Base-by-base conservation (phyloP, 2,888 invertebrate species). In the Drosophila incognita region DNA sequence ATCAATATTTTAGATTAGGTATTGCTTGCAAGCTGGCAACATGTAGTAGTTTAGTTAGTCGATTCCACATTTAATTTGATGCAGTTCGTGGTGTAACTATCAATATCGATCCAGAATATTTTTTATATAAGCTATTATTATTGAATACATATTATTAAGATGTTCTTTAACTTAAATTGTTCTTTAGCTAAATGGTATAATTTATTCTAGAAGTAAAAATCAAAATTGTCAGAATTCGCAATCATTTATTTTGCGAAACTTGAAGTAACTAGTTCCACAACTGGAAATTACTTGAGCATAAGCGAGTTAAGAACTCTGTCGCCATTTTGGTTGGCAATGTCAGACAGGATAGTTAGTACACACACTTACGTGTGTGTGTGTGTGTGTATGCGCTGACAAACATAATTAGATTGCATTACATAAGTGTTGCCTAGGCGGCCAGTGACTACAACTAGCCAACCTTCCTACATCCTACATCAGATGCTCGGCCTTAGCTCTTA, bases 321-420 rank as follows among this genome's bases (percentile, higher is more conserved):
- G 79, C 75, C 82, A 87, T 87, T 77, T 85, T 75, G 74, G 65
- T 76, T 46, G 68, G 46, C 53, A 65, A 46, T 57, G 60, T 58
- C 68, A 69, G 66, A 67, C 56, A 65, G n/a, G 29, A 65, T 59
- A 64, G 69, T 42, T 59, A 54, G 36, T 5, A 53, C 58, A 61
- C 71, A 58, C 46, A 72, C 72, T 57, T 13, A n/a, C 40, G 7
- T 13, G 21, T n/a, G 40, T 38, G 38, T 38, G 38, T 40, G 5
- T 42, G 11, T 21, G 21, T 46, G 15, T 46, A 38, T 49, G 61
- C 46, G 51, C 64, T 40, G 62, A 59, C 54, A 74, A 73, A 82
- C 62, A 89, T 89, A 87, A 87, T 89, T 89, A 87, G 89, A 89
- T 87, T 89, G 89, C 89, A 89, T 81, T 89, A 91, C 83, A 76